phyloP scores from a whole-genome alignment of 64 coral and sea anemone species.

The Porites lutea region DNA sequence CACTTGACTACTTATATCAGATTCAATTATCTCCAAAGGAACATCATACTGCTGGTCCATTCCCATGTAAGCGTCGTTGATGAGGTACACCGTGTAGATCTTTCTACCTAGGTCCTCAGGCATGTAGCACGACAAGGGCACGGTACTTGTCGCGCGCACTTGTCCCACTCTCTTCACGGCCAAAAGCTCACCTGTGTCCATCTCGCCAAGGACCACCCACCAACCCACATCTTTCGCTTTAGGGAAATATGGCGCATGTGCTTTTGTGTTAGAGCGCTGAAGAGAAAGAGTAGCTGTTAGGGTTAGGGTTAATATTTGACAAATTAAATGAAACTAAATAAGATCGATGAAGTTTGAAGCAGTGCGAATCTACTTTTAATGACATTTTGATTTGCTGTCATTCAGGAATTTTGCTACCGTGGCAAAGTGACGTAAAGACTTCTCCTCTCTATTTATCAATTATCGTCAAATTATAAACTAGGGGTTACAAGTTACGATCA shows the following conservation, averaged over 20 bases:
- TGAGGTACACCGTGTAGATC: conserved; percentile 90
- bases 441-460: no score
- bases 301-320: neutral
- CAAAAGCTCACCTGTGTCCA: conserved; percentile 90
- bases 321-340: no score
- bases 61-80: conserved; percentile 94
- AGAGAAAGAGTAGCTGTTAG: neutral
- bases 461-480: no score
- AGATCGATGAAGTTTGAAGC: no score
- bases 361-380: no score
- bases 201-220: conserved; percentile 91
- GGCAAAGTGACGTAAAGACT: neutral
- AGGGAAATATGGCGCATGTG: conserved; percentile 91
- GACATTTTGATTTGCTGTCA: no score
- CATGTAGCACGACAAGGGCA: conserved; percentile 87
- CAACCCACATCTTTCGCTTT: conserved; percentile 93
- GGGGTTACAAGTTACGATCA: no score
- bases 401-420: no score
- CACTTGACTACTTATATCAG: conserved; percentile 83
- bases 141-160: conserved; percentile 45
- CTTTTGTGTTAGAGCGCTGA: conserved; percentile 76
- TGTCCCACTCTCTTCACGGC: conserved; percentile 89
- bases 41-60: conserved; percentile 97
- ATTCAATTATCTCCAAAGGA: conserved; percentile 82
- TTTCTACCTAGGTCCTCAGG: conserved; percentile 78